Evolutionary conservation across 2,113 vertebrate species (phyloP).

Genomic region (Hepsetus odoe): DNA sequence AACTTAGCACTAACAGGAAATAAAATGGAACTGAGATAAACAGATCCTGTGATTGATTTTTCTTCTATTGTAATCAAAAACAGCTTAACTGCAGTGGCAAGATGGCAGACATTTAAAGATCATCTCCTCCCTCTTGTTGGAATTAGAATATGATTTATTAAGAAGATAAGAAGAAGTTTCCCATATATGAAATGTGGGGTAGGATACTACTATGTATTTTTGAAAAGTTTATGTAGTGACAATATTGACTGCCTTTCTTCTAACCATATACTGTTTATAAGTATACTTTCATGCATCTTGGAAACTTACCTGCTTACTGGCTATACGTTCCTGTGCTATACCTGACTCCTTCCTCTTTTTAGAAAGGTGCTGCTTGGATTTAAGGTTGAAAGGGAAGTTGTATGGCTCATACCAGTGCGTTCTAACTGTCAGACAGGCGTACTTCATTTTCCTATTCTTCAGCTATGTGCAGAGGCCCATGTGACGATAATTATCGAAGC

Average conservation of each 20-base stretch:
- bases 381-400: slow-evolving; percentile 68
- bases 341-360: slow-evolving; percentile 37
- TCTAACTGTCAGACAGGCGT: slow-evolving; percentile 67
- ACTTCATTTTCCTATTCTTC: slow-evolving; percentile 71
- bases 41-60: too few species aligned
- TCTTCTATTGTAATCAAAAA: too few species aligned
- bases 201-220: too few species aligned
- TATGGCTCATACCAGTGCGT: slow-evolving; percentile 3
- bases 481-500: slow-evolving; percentile 63
- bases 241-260: background rate
- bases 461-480: slow-evolving; percentile 41
- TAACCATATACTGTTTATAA: background rate
- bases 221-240: background rate
- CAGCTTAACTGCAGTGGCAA: too few species aligned
- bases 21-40: too few species aligned
- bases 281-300: background rate
- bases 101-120: too few species aligned
- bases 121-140: too few species aligned
- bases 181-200: too few species aligned
- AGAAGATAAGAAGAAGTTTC: too few species aligned
- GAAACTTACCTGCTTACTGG: slow-evolving; percentile 1
- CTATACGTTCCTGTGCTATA: background rate
- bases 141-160: too few species aligned
- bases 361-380: slow-evolving; percentile 5
- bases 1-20: too few species aligned